Evolutionary conservation across 2,113 vertebrate species (phyloP).

Genomic region (Columba janthina): DNA sequence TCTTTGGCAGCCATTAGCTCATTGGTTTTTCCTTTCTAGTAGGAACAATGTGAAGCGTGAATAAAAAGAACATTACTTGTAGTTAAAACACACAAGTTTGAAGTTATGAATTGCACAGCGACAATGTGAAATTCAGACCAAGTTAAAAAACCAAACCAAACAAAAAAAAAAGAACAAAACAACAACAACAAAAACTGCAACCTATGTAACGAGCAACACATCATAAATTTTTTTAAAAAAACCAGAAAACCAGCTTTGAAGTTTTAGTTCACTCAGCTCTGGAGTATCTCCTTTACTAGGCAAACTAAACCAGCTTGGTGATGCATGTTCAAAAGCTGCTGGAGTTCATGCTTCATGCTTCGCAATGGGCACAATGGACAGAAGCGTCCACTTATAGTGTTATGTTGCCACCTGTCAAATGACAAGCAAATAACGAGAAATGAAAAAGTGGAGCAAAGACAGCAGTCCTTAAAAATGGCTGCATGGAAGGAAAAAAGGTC

Average conservation of each 20-base stretch:
- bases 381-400: background rate
- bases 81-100: background rate
- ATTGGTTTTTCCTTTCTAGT: background rate
- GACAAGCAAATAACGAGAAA: background rate
- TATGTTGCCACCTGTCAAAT: background rate
- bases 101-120: background rate
- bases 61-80: background rate
- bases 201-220: background rate
- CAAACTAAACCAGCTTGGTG: background rate
- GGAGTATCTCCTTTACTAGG: background rate
- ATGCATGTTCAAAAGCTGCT: accelerated
- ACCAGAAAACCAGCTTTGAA: background rate
- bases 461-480: background rate
- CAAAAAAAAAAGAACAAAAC: too few relatives aligned
- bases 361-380: background rate
- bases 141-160: background rate
- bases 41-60: background rate
- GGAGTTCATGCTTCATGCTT: background rate
- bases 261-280: background rate
- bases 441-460: background rate
- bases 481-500: background rate
- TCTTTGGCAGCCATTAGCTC: accelerated
- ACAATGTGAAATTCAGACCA: background rate
- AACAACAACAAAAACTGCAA: background rate
- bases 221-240: background rate